These are phyloP conservation scores for Hirtodrosophila alboralis DNA, from an alignment of 2,888 invertebrate genomes.

Conservation along the genomic window DNA sequence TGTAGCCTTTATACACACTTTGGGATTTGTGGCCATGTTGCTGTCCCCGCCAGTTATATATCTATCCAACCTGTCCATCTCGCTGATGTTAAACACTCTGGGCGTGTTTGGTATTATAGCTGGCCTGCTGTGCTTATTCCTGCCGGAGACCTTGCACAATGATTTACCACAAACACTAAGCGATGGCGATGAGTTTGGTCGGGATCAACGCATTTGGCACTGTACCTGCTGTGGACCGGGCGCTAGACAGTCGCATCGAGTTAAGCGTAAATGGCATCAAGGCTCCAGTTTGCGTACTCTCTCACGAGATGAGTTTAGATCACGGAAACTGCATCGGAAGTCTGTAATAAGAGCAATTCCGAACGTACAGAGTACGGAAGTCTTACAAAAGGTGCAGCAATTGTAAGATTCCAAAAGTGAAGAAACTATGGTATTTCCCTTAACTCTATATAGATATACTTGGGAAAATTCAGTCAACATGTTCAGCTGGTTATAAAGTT, in stretches of 20 bases:
- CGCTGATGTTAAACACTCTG: conserved; percentile 81
- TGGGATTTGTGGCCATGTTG: conserved; percentile 94
- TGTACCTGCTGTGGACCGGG: conserved; percentile 88
- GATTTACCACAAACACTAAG: conserved; percentile 93
- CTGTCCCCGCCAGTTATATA: conserved; percentile 93
- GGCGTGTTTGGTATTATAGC: conserved; percentile 90
- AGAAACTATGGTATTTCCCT: too few species aligned
- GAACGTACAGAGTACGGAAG: conserved; percentile 5
- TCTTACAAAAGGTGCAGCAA: conserved; percentile 18
- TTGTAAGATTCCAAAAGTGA: neutral
- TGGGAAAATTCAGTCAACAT: too few species aligned
- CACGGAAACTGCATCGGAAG: conserved; percentile 42
- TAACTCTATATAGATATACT: too few species aligned
- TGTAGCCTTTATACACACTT: conserved; percentile 92
- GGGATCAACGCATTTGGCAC: conserved; percentile 91
- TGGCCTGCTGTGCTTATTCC: conserved; percentile 89
- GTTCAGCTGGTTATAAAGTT: too few species aligned
- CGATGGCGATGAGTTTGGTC: conserved; percentile 93
- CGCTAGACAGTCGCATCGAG: conserved; percentile 69
- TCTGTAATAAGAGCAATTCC: too few species aligned
- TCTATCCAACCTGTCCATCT: conserved; percentile 86
- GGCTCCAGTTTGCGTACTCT: conserved; percentile 62
- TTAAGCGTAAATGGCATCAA: conserved; percentile 46
- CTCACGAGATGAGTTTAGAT: conserved; percentile 59
- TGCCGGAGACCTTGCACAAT: conserved; percentile 93